Percentiles rank a stretch among this genome's conserved stretches.
These are phyloP conservation scores for Rallus crepitans DNA, from an alignment of 2,797 vertebrate genomes.

Conservation along the genomic window DNA sequence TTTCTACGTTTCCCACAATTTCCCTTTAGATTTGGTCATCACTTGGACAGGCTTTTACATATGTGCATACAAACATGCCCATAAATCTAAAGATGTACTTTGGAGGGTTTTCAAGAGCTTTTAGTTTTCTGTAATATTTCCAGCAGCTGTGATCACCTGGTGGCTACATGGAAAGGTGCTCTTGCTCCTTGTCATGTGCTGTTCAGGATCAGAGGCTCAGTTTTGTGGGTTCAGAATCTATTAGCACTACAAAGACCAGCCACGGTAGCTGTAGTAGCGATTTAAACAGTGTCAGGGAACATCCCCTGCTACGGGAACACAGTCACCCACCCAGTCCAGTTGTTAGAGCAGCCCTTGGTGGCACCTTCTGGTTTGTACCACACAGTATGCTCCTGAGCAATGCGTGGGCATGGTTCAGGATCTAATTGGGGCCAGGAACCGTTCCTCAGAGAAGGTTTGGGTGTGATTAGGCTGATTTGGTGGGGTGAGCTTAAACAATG, in stretches of 20 bases:
- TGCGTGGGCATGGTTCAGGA: neutral
- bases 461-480: neutral
- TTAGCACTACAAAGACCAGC: neutral
- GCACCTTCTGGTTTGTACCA: neutral
- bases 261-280: fast-evolving
- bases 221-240: neutral
- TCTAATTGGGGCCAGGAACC: no score
- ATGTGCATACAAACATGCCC: neutral
- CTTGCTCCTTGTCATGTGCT: fast-evolving
- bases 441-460: neutral
- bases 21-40: neutral
- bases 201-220: neutral
- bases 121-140: neutral
- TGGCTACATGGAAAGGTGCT: neutral
- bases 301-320: no score
- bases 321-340: neutral
- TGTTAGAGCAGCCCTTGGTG: fast-evolving
- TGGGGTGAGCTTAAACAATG: neutral
- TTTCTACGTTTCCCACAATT: neutral
- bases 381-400: neutral
- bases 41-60: neutral
- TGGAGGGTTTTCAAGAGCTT: neutral
- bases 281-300: neutral
- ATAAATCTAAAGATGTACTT: neutral
- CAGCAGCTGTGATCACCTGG: neutral